Evolutionary conservation across 2,113 vertebrate genomes (phyloP), one percentile per base, ranked within the genome.

Genomic region (Odontophorus gujanensis): DNA sequence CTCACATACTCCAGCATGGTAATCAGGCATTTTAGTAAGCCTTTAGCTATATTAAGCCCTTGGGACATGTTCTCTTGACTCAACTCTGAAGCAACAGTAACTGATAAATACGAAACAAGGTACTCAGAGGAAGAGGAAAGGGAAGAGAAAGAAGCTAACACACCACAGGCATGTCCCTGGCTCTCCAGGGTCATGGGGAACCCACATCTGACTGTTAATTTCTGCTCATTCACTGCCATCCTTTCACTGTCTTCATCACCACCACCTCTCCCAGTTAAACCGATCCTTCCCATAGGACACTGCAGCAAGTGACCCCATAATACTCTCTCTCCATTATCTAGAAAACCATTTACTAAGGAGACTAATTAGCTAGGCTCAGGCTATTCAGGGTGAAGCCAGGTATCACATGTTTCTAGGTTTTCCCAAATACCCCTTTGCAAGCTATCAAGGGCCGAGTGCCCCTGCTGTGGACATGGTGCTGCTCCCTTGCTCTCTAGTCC

Each of bases 21-120:
- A 76, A 84, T 84, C 63, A 63, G 48, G 26, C 36, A 42, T 90
- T 87, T 85, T 77, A 71, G 21, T 58, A 63, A 85, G 36, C 19
- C 36, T 90, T 50, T 76, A 36, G 63, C 28, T 93, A 4, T 53
- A 82, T 82, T 61, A 82, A 82, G 6, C 81, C 50, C 58, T 25
- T 45, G 75, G 50, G 55, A 66, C 20, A 11, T 7, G 45, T 62
- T 65, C 30, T 22, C n/a, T 61, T n/a, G n/a, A n/a, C n/a, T n/a
- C n/a, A n/a, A n/a, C n/a, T n/a, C n/a, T n/a, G n/a, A n/a, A n/a
- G 53, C 59, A n/a, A 89, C 59, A n/a, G 24, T n/a, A 34, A 26
- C 63, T 82, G 87, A 69, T 74, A 87, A 95, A 94, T 80, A 62
- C 50, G 5, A 2, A 5, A 26, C 42, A 66, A 59, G 28, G 36